A percentile compares a stretch with the other conserved stretches of the same genome.
Evolutionary conservation across 2,797 vertebrate species (phyloP).

Genomic region (Hemitrygon akajei): DNA sequence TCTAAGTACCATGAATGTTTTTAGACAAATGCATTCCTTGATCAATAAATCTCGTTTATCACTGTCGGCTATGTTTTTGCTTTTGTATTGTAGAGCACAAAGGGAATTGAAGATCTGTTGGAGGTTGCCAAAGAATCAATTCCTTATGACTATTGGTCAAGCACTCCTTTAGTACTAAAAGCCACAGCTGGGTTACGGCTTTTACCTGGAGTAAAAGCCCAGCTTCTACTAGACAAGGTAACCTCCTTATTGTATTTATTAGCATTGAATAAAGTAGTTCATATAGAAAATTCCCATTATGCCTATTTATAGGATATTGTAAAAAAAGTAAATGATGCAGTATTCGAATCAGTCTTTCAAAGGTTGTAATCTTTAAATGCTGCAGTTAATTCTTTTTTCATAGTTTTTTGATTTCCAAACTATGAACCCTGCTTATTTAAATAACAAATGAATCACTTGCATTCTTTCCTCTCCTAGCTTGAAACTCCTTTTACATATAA

Average conservation of each 20-base stretch:
- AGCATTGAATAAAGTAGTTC: not conserved
- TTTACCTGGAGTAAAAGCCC: slow-evolving; percentile 77
- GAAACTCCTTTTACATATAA: no score
- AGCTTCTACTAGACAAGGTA: slow-evolving; percentile 74
- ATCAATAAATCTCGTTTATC: not conserved
- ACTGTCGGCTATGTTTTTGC: not conserved
- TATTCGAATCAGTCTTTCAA: not conserved
- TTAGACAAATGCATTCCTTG: not conserved
- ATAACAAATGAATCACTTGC: no score
- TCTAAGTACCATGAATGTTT: not conserved
- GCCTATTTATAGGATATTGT: not conserved
- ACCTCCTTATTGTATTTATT: not conserved
- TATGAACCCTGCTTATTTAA: not conserved
- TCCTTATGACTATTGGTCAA: slow-evolving; percentile 64
- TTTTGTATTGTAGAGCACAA: slow-evolving; percentile 59
- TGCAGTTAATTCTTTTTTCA: not conserved
- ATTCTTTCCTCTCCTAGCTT: not conserved
- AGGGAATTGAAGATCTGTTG: slow-evolving; percentile 71
- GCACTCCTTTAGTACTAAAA: slow-evolving; percentile 78
- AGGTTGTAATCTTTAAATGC: not conserved
- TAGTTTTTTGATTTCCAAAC: not conserved
- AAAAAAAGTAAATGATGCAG: not conserved
- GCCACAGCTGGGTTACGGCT: slow-evolving; percentile 86
- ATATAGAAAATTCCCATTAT: not conserved
- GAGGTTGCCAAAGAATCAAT: slow-evolving; percentile 68